Evolutionary conservation across 2,797 vertebrate species (phyloP), one percentile per base, ranked within the genome.

Genomic region (Propithecus perrieri): DNA sequence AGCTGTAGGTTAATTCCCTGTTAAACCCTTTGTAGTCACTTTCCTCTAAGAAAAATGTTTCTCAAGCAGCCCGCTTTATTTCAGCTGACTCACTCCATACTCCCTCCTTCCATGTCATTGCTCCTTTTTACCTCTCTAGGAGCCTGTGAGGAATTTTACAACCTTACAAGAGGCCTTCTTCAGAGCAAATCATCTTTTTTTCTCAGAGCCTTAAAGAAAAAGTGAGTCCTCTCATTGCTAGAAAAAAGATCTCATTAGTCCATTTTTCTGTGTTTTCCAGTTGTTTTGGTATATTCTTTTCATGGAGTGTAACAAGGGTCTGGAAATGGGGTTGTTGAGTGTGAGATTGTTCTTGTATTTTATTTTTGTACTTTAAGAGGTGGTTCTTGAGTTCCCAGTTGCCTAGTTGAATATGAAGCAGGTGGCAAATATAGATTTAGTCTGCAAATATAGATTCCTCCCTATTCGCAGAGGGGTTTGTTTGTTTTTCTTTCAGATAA

Each of bases 41-140:
- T 94, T 96, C 65, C 79, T 95, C 24, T 75, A 57, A 89, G 91
- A 96, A 89, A 96, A 93, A 48, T 87, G 50, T 96, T 97, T 90
- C 75, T 87, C 20, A 43, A 95, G 75, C 79, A 78, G 65, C 61
- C 41, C 41, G 63, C 79, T 95, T 91, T 87, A 80, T 85, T 95
- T 85, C 48, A 90, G 63, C 67, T 85, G 79, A 95, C 41, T 97
- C 67, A 85, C 28, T 89, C 50, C 79, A 5, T 89, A 86, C 30
- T 84, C 67, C 57, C 75, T 97, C 33, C 53, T 94, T 96, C 76
- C 38, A 13, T 87, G 59, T 63, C 79, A 65, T 78, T 91, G 79
- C 43, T 86, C 24, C 55, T 67, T 96, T 95, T 97, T 94, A 67
- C 93, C 74, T 80, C 35, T 78, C 95, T 72, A 85, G 43, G 50